phyloP scores from a whole-genome alignment of 2,113 vertebrate species.

The Neogobius melanostomus region DNA sequence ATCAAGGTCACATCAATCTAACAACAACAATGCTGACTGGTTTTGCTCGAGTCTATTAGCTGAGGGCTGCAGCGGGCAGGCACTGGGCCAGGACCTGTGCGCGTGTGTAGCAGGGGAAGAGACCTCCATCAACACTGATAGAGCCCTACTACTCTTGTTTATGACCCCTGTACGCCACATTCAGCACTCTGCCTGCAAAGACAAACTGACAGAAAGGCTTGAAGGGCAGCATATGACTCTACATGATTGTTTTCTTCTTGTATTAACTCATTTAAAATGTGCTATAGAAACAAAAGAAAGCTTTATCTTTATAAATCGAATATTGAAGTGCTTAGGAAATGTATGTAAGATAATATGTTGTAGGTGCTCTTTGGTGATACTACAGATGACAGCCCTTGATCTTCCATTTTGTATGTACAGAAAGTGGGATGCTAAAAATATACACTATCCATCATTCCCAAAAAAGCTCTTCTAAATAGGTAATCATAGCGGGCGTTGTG shows the following conservation, averaged over 20 bases:
- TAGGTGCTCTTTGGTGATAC: neutral
- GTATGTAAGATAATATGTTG: neutral
- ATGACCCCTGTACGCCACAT: slow-evolving; percentile 58
- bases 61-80: slow-evolving; percentile 47
- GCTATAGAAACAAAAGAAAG: too few species aligned
- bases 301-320: too few species aligned
- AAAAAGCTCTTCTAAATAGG: neutral
- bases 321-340: too few species aligned
- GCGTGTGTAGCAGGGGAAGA: slow-evolving; percentile 33
- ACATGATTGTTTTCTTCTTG: too few species aligned
- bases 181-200: slow-evolving; percentile 63
- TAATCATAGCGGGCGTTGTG: neutral
- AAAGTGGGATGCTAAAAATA: neutral
- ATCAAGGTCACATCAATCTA: slow-evolving; percentile 81
- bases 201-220: slow-evolving; percentile 45
- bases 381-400: neutral
- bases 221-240: slow-evolving; percentile 1
- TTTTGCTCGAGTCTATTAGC: slow-evolving; percentile 74
- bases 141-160: slow-evolving; percentile 69
- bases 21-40: slow-evolving; percentile 73
- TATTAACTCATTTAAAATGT: too few species aligned
- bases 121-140: slow-evolving; percentile 68
- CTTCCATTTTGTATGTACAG: neutral
- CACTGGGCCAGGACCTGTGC: slow-evolving; percentile 45
- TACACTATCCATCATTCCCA: neutral